Percentiles rank a stretch among this genome's conserved stretches.
Evolutionary conservation across 2,113 vertebrate genomes (phyloP).

Genomic region (Colinus virginianus): DNA sequence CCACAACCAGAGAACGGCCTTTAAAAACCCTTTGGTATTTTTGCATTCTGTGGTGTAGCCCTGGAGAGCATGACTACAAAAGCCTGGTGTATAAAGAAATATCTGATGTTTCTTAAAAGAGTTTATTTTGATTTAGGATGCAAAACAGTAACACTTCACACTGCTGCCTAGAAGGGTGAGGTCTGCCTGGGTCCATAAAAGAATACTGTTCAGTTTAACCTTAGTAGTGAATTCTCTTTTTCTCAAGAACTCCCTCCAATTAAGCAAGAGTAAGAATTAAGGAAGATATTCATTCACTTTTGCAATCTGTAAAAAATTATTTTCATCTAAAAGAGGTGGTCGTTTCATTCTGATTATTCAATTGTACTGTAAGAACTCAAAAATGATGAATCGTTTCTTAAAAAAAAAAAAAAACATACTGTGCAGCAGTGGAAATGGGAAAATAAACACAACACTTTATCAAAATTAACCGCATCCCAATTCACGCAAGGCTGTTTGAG

Average conservation of each 20-base stretch:
- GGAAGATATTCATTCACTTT: not conserved
- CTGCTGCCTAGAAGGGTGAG: not conserved
- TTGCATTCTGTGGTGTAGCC: not conserved
- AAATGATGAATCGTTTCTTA: not conserved
- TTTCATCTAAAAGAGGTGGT: not conserved
- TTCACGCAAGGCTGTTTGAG: not conserved
- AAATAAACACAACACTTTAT: not conserved
- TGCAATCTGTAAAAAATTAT: not conserved
- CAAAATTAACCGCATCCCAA: not conserved
- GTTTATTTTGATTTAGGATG: slow-evolving; percentile 15
- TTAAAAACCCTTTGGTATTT: not conserved
- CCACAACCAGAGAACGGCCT: not conserved
- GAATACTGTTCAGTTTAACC: not conserved
- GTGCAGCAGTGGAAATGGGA: not conserved
- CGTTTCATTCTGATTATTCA: not conserved
- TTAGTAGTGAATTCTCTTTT: not conserved
- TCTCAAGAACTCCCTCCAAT: not conserved
- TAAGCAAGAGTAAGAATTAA: not conserved
- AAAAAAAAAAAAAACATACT: not conserved
- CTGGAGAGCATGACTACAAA: not conserved
- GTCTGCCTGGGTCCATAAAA: not conserved
- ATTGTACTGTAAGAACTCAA: not conserved
- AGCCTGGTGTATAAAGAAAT: not conserved
- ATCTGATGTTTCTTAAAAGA: not conserved
- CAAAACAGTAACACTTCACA: not conserved